Base-by-base conservation (phyloP, 2,797 vertebrate species). In the Xenopus petersii region DNA sequence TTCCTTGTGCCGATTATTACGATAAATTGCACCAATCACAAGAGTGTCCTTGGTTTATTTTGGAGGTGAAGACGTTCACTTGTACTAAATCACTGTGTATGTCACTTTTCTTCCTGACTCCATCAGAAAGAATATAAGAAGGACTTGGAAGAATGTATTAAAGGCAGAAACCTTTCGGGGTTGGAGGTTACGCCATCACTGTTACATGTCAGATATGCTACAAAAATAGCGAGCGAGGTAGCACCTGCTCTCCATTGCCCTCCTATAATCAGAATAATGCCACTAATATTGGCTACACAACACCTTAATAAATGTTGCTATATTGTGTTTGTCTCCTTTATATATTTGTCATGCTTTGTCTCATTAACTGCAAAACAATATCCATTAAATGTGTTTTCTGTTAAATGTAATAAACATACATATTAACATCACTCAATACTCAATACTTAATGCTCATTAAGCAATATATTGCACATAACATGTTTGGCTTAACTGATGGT, bases 221-320 rank as follows among this genome's bases (percentile, higher is more conserved):
- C 96, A 90, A 96, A 95, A 96, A 98, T 99, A 95, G 92, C 89
- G 85, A 98, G 95, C 81, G 98, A 99, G 98, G 98, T 99, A 99
- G 92, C 83, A 69, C 77, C 86, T 83, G 75, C 51, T 80, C 70
- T 73, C 55, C 76, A 58, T 81, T 80, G 74, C 48, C 60, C 77
- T 65, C 67, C 75, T 79, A 10, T 66, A 59, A 80, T 21, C 66
- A 26, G 79, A 86, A 80, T 88, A 82, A 83, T 72, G 81, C 60
- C 82, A 86, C 84, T 87, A 87, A 84, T 82, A 63, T 10, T 24
- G 66, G 16, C 13, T 65, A 49, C 55, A 77, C 70, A 67, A 59
- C 71, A 55, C 74, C 76, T 60, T 10, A 54, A 36, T 63, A n/a
- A n/a, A 13, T 63, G 10, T 72, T 49, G 48, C 11, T 9, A 12